These are phyloP conservation scores for Alces alces DNA, from an alignment of 2,113 vertebrate species.

Conservation along the genomic window DNA sequence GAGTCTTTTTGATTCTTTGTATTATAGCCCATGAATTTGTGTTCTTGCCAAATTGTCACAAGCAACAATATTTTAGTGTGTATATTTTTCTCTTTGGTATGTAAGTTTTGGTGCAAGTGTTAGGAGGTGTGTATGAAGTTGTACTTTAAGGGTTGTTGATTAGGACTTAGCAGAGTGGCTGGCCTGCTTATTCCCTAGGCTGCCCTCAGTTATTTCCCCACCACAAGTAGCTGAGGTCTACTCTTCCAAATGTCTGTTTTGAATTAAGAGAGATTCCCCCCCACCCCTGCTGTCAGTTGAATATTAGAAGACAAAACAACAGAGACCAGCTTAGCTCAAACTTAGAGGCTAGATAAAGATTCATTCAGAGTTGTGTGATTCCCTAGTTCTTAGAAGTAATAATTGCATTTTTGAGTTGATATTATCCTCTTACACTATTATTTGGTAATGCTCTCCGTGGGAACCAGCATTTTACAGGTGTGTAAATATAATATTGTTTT, in stretches of 20 bases:
- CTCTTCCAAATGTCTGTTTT: background rate
- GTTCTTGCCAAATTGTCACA: background rate
- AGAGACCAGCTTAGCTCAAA: background rate
- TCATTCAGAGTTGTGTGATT: background rate
- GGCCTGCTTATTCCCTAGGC: background rate
- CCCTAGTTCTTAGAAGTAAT: slow-evolving; percentile 51
- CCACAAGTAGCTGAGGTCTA: background rate
- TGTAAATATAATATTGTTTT: slow-evolving; percentile 28
- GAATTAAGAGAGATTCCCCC: background rate
- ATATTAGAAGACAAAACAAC: background rate
- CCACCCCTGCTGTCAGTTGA: background rate
- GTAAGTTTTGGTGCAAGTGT: background rate
- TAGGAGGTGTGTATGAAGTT: background rate
- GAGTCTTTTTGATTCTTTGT: background rate
- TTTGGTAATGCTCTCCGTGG: slow-evolving; percentile 43
- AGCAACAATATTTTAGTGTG: background rate
- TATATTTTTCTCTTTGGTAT: background rate
- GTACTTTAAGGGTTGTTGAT: background rate
- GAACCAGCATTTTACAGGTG: slow-evolving; percentile 72
- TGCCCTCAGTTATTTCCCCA: background rate
- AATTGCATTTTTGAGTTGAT: slow-evolving; percentile 64
- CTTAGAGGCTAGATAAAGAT: background rate
- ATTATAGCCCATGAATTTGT: background rate
- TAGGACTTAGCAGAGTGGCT: background rate
- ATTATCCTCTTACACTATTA: slow-evolving; percentile 50